Conservation (phyloP, 2,113 vertebrate genomes). For the Callipepla californica region DNA sequence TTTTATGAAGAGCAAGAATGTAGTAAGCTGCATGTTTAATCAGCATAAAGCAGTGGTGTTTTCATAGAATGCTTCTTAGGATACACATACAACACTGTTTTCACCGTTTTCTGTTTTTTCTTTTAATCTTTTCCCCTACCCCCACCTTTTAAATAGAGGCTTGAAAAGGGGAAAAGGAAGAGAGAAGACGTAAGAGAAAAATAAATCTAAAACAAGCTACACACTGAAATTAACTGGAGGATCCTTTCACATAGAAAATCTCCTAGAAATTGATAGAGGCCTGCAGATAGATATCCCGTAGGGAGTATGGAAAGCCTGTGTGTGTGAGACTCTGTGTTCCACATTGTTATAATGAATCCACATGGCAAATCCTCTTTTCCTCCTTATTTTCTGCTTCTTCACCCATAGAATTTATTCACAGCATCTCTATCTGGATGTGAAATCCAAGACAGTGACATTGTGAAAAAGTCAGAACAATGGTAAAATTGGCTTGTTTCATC, state of each 20-base stretch:
- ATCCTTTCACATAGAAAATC: constrained; percentile 67
- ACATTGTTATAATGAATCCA: constrained; percentile 66
- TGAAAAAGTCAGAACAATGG: constrained; percentile 67
- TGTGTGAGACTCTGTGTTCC: constrained; percentile 51
- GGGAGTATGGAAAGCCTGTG: constrained; percentile 60
- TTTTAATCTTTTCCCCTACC: neutral
- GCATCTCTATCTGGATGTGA: constrained; percentile 72
- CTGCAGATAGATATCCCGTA: constrained; percentile 60
- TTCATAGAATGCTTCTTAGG: neutral
- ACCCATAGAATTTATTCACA: constrained; percentile 76
- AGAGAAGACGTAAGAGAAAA: constrained; percentile 44
- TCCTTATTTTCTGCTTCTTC: constrained; percentile 73
- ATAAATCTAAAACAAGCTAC: constrained; percentile 55
- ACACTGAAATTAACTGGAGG: constrained; percentile 62
- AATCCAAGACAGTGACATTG: constrained; percentile 71
- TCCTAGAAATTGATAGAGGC: constrained; percentile 68
- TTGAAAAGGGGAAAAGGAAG: constrained; percentile 44
- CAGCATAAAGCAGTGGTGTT: neutral
- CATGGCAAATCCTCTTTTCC: constrained; percentile 70
- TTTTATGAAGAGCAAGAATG: neutral
- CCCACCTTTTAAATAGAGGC: neutral
- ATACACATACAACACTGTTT: neutral
- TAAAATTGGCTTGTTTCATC: constrained; percentile 60
- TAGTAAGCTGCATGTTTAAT: neutral
- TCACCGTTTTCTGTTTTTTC: neutral